Percentiles rank a stretch among this genome's conserved stretches.
These are phyloP conservation scores for Plusia festucae DNA, from an alignment of 2,888 invertebrate genomes.

Conservation along the genomic window DNA sequence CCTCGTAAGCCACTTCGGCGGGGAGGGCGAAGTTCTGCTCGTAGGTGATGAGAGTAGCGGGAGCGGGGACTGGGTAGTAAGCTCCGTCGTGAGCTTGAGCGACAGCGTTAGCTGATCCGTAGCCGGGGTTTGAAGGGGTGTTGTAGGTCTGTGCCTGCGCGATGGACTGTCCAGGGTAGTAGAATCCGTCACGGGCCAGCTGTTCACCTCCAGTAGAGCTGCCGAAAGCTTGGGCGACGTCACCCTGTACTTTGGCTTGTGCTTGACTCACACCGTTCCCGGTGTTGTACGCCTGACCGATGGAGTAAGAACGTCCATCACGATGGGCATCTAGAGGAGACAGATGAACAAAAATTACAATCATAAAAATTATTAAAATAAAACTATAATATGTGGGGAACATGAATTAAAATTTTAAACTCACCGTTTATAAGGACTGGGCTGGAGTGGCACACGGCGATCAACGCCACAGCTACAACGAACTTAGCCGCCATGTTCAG, in stretches of 20 bases:
- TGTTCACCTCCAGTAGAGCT: conserved; percentile 44
- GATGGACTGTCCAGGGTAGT: conserved; percentile 69
- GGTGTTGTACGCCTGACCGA: conserved; percentile 73
- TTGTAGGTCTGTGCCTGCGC: conserved; percentile 60
- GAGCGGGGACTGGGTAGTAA: conserved; percentile 76
- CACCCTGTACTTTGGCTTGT: conserved; percentile 68
- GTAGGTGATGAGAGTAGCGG: conserved; percentile 78
- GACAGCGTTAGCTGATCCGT: conserved; percentile 56
- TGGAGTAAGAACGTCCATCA: conserved; percentile 76
- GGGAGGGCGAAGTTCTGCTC: conserved; percentile 74
- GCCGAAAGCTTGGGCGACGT: conserved; percentile 58
- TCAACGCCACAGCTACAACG: conserved; percentile 74
- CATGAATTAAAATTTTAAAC: conserved; percentile 38
- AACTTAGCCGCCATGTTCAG: conserved; percentile 80
- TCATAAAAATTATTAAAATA: background rate
- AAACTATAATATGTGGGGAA: background rate
- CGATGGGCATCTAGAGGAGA: conserved; percentile 75
- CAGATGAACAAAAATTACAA: conserved; percentile 28
- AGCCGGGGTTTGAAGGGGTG: conserved; percentile 37
- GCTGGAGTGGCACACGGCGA: conserved; percentile 77
- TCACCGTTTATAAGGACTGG: conserved; percentile 81
- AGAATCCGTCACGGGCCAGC: conserved; percentile 64
- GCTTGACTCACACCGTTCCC: conserved; percentile 68
- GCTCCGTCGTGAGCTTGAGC: conserved; percentile 58
- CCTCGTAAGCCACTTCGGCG: conserved; percentile 50